Evolutionary conservation across 2,797 vertebrate species (phyloP).

Genomic region (Myiothlypis coronata): DNA sequence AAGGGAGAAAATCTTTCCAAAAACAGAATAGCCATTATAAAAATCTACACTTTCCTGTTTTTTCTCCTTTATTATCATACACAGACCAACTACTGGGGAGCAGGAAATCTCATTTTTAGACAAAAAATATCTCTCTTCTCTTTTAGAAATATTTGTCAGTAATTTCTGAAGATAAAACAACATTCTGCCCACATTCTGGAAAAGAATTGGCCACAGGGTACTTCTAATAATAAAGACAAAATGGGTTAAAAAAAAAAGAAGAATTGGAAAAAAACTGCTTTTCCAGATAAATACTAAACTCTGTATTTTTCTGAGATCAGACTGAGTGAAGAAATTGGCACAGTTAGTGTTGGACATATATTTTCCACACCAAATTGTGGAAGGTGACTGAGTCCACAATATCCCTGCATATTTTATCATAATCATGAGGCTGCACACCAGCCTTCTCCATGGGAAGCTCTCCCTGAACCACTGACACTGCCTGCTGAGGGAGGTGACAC

Average conservation of each 20-base stretch:
- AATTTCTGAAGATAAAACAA: background rate
- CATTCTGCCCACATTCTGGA: background rate
- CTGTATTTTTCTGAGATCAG: background rate
- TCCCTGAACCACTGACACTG: background rate
- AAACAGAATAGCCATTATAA: background rate
- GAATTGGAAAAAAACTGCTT: background rate
- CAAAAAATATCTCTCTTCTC: background rate
- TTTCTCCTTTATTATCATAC: background rate
- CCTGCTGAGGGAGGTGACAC: background rate
- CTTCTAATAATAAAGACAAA: background rate
- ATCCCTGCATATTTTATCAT: background rate
- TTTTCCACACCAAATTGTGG: background rate
- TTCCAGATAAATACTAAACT: background rate
- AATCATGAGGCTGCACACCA: background rate
- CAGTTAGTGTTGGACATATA: background rate
- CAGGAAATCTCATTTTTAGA: background rate
- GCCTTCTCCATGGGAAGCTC: background rate
- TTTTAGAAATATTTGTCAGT: background rate
- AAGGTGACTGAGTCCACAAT: background rate
- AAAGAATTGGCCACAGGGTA: background rate
- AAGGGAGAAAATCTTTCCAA: background rate
- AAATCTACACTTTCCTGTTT: background rate
- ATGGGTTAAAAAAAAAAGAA: background rate
- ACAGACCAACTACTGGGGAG: background rate
- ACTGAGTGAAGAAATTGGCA: background rate